Percentiles rank a stretch among this genome's conserved stretches.
Conservation (phyloP, 2,113 vertebrate species). For the Gallinago jamesoni region DNA sequence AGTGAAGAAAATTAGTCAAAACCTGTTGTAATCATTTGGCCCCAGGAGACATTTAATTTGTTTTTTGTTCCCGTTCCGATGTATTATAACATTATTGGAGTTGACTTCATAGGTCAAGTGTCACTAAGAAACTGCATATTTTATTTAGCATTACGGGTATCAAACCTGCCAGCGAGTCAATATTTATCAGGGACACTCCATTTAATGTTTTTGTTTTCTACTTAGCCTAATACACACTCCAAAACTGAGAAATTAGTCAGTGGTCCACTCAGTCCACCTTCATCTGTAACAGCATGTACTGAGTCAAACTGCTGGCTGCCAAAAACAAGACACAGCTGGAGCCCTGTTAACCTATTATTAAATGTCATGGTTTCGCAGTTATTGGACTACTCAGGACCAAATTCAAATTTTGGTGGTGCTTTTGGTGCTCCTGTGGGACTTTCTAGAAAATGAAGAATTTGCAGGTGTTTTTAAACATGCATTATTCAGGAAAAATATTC, state of each 20-base stretch:
- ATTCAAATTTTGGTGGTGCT: not conserved
- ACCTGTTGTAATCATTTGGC: slow-evolving; percentile 61
- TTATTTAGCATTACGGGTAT: slow-evolving; percentile 61
- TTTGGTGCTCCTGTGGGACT: not conserved
- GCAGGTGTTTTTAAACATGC: not conserved
- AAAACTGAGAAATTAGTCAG: slow-evolving; percentile 26
- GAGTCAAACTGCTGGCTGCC: not conserved
- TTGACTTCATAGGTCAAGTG: slow-evolving; percentile 73
- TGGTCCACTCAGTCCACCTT: not conserved
- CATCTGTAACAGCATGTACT: not conserved
- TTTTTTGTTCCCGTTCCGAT: slow-evolving; percentile 62
- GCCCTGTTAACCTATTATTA: not conserved
- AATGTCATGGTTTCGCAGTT: not conserved
- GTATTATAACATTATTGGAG: slow-evolving; percentile 65
- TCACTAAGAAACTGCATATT: slow-evolving; percentile 62
- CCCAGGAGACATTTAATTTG: slow-evolving; percentile 47
- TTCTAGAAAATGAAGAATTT: not conserved
- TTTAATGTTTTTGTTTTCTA: slow-evolving; percentile 61
- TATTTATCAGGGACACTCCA: slow-evolving; percentile 63
- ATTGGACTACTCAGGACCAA: not conserved
- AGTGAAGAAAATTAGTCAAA: slow-evolving; percentile 61
- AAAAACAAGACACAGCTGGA: not conserved
- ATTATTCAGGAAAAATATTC: not conserved
- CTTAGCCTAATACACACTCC: slow-evolving; percentile 29
- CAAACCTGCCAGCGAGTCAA: slow-evolving; percentile 55